Percentiles rank a stretch among this genome's conserved stretches.
phyloP scores from a whole-genome alignment of 2,888 invertebrate genomes.

The Thysanoteuthis rhombus region DNA sequence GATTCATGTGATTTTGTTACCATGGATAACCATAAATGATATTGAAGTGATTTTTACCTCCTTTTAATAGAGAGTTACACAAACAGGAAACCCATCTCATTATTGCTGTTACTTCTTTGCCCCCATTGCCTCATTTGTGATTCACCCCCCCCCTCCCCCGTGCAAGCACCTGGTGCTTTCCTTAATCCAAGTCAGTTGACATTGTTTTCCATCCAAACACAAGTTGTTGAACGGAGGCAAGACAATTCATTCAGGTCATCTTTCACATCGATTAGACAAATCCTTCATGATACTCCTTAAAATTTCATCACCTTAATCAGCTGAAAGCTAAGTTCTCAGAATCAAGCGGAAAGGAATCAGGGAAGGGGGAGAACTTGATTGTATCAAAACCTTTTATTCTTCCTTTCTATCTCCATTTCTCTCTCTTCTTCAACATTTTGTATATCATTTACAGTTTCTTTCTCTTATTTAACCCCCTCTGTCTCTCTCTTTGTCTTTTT shows the following conservation, averaged over 20 bases:
- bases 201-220: background rate
- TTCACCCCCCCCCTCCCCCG: background rate
- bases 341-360: background rate
- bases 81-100: background rate
- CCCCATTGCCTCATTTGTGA: background rate
- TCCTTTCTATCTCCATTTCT: background rate
- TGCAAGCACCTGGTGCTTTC: no score
- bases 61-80: constrained; percentile 12
- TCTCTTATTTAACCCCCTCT: no score
- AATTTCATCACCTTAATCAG: background rate
- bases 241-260: background rate
- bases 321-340: background rate
- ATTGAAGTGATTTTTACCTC: background rate
- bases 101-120: background rate
- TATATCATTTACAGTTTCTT: background rate
- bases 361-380: background rate
- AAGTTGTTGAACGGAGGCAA: background rate
- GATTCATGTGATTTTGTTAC: background rate
- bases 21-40: background rate
- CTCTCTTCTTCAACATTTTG: background rate
- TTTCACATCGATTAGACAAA: background rate
- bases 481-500: no score
- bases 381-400: background rate
- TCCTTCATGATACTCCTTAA: background rate
- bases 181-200: background rate